Base-by-base conservation (phyloP, 2,888 invertebrate genomes). In the Hoplodrina blanda region DNA sequence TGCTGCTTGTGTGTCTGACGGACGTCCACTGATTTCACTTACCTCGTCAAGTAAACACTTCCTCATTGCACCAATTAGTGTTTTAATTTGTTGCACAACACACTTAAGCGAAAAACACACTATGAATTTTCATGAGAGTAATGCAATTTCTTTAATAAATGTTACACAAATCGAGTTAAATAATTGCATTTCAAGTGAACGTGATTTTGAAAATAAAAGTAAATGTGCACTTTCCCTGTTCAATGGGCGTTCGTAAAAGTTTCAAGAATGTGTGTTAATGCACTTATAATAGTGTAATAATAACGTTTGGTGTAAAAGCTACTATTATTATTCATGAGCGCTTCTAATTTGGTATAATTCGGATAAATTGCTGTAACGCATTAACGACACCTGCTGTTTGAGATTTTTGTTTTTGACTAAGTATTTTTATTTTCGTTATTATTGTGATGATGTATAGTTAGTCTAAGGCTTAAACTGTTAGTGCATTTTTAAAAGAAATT, bases 161-260 rank as follows among this genome's bases (percentile, higher is more conserved):
- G 41, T 63, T 68, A 69, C 67, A 62, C 41, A 62, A 55, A 25
- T 25, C 25, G 25, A 25, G 25, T 25, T 73, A 69, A 65, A 56
- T 73, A 73, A 54, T 54, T 81, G 67, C 64, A 69, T 60, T 41
- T 50, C 60, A 10, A 67, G 73, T 49, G 66, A 74, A 57, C 53
- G 69, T 78, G 73, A 76, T 80, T 75, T 80, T 73, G 73, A 82
- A 82, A 82, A 80, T 72, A 82, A 82, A 78, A 82, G 83, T 81
- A 70, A 64, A 57, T 57, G 64, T 76, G 69, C 76, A 81, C 82
- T 83, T 83, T 83, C 83, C 62, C 73, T 75, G 74, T 79, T 73
- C 62, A 74, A 59, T 74, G 66, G 63, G 74, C 63, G 73, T 81
- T 25, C 41, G 69, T 76, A 73, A 81, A 75, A 80, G 75, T 78